phyloP scores from a whole-genome alignment of 1,140 invertebrate species.

The Zeugodacus cucurbitae region DNA sequence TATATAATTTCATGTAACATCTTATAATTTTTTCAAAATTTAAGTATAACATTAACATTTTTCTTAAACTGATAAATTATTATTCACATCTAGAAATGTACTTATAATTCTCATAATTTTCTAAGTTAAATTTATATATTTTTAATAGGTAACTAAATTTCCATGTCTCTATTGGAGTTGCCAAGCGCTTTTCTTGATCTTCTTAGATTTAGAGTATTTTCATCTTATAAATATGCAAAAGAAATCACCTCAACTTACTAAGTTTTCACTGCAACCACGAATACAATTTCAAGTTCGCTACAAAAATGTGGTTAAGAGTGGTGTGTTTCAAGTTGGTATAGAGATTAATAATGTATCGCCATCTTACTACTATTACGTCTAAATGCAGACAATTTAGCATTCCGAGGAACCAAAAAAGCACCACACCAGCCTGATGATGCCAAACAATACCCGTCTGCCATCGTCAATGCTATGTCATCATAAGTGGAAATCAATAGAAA shows the following conservation, averaged over 20 bases:
- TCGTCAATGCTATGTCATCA: background rate
- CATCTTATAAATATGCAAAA: background rate
- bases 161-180: too few relatives aligned
- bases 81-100: too few relatives aligned
- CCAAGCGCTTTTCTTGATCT: too few relatives aligned
- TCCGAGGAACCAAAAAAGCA: background rate
- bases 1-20: too few relatives aligned
- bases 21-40: too few relatives aligned
- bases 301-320: background rate
- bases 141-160: too few relatives aligned
- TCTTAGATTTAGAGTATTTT: too few relatives aligned
- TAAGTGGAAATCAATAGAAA: conserved; percentile 9
- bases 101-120: too few relatives aligned
- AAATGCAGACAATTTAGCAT: background rate
- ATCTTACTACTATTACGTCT: background rate
- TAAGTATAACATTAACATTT: too few relatives aligned
- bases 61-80: too few relatives aligned
- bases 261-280: background rate
- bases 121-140: too few relatives aligned
- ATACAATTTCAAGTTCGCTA: background rate
- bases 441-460: background rate
- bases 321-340: background rate
- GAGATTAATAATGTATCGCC: background rate
- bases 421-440: background rate
- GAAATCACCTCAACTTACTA: background rate